Percentiles rank a stretch among this genome's conserved stretches.
phyloP scores from a whole-genome alignment of 2,797 vertebrate species.

The Semaprochilodus insignis region DNA sequence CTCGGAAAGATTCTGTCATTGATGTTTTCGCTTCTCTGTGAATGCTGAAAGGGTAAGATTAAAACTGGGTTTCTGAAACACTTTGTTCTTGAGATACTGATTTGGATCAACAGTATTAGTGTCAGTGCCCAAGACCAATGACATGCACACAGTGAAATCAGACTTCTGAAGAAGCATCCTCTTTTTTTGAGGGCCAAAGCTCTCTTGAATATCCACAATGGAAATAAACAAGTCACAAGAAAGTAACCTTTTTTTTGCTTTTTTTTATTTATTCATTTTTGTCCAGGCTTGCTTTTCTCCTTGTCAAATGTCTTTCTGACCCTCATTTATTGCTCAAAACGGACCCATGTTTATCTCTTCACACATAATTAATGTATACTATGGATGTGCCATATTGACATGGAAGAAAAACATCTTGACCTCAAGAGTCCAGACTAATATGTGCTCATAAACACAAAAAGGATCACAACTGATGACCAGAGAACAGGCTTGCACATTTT shows the following conservation, averaged over 20 bases:
- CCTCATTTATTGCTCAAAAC: not conserved
- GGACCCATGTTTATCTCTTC: not conserved
- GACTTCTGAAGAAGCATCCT: not conserved
- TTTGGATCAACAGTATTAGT: constrained; percentile 27
- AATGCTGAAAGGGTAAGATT: constrained; percentile 67
- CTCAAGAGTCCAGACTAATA: too few species aligned
- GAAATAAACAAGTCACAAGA: not conserved
- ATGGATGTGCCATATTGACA: too few species aligned
- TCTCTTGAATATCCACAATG: not conserved
- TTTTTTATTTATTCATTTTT: not conserved
- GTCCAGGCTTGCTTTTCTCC: not conserved
- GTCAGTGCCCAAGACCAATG: not conserved
- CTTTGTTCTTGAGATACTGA: constrained; percentile 28
- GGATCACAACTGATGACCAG: too few species aligned
- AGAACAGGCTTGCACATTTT: not conserved
- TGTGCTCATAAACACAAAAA: too few species aligned
- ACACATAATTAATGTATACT: too few species aligned
- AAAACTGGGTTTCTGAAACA: constrained; percentile 22
- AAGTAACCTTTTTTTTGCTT: not conserved
- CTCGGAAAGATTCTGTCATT: constrained; percentile 67
- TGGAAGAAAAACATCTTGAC: too few species aligned
- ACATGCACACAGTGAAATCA: constrained; percentile 20
- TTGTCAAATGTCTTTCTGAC: not conserved
- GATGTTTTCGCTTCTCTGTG: constrained; percentile 63
- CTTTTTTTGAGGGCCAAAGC: not conserved